A percentile compares a stretch with the other conserved stretches of the same genome.
phyloP scores from a whole-genome alignment of 2,113 vertebrate species.

The Jacana jacana region DNA sequence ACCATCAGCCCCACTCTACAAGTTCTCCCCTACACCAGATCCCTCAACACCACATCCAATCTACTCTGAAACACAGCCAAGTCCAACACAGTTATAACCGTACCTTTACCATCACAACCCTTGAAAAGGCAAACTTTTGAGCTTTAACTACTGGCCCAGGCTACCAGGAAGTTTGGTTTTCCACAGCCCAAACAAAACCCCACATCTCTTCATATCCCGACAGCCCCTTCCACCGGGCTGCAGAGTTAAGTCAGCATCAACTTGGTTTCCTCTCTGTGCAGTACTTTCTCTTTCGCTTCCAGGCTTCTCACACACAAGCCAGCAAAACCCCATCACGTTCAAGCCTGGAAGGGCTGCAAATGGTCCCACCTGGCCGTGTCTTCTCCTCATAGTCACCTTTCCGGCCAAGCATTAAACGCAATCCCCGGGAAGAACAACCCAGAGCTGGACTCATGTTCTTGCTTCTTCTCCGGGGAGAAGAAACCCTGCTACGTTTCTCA shows the following conservation, averaged over 20 bases:
- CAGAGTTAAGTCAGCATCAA: accelerated
- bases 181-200: neutral
- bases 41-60: no score
- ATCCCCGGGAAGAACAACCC: neutral
- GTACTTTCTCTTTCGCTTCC: neutral
- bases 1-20: no score
- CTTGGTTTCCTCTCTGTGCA: neutral
- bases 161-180: neutral
- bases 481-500: neutral
- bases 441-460: neutral
- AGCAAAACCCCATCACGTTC: neutral
- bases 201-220: neutral
- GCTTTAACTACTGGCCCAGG: neutral
- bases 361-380: accelerated
- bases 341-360: neutral
- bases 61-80: no score
- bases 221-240: neutral
- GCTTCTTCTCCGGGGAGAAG: neutral
- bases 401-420: neutral
- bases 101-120: neutral
- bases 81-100: neutral
- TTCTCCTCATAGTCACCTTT: neutral
- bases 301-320: neutral
- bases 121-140: neutral
- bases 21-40: no score